A percentile compares a stretch with the other conserved stretches of the same genome.
Conservation (phyloP, 1,140 invertebrate genomes). For the Glossosoma conforme region DNA sequence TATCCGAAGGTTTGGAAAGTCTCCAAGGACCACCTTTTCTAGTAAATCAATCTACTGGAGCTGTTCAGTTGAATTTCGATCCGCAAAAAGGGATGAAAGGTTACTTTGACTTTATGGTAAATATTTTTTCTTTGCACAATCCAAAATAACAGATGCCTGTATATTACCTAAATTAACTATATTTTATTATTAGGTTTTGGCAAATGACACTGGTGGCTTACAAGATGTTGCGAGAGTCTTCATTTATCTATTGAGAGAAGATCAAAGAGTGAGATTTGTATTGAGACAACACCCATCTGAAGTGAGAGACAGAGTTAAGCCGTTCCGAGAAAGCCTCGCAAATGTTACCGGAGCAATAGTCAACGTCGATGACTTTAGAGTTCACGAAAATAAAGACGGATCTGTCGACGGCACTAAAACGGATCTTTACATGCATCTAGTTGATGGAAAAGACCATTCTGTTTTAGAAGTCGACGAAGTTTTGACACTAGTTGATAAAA, state of each 20-base stretch:
- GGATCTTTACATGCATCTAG: conserved; percentile 89
- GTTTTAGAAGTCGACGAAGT: conserved; percentile 84
- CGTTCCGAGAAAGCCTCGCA: conserved; percentile 67
- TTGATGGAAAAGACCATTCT: conserved; percentile 83
- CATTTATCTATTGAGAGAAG: conserved; percentile 87
- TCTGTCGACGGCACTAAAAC: conserved; percentile 91
- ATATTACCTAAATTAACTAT: conserved; percentile 1
- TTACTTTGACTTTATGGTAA: conserved; percentile 87
- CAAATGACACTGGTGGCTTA: conserved; percentile 79
- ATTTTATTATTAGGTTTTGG: conserved; percentile 57
- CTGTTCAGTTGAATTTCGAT: conserved; percentile 86
- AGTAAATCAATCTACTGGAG: conserved; percentile 74
- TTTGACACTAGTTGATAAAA: conserved; percentile 80
- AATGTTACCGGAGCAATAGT: conserved; percentile 88
- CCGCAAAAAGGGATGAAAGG: conserved; percentile 95
- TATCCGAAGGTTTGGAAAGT: conserved; percentile 81
- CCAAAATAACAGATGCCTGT: neutral
- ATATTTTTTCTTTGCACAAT: conserved; percentile 12
- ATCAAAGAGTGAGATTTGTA: conserved; percentile 89
- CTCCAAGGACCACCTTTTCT: conserved; percentile 76
- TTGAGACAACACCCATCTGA: conserved; percentile 84
- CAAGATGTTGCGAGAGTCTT: conserved; percentile 75
- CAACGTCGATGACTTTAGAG: conserved; percentile 88
- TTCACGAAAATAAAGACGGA: conserved; percentile 88
- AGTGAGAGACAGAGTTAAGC: conserved; percentile 70